Evolutionary conservation across 2,888 invertebrate genomes (phyloP).

Genomic region (Cheiracanthium punctorium): DNA sequence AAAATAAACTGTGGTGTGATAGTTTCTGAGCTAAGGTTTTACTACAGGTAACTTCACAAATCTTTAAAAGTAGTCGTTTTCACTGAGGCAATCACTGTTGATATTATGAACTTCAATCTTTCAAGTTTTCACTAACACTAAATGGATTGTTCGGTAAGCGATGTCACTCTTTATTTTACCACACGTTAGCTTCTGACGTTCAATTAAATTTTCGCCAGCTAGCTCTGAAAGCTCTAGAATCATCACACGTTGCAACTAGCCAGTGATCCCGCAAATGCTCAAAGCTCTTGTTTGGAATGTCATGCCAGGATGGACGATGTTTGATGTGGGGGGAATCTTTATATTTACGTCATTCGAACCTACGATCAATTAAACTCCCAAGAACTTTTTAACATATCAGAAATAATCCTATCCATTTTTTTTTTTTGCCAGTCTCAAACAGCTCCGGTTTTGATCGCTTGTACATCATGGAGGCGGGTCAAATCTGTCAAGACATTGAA

Average conservation of each 20-base stretch:
- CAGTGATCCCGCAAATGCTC: too few relatives aligned
- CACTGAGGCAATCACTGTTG: too few relatives aligned
- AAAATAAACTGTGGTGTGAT: too few relatives aligned
- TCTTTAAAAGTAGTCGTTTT: too few relatives aligned
- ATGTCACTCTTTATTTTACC: background rate
- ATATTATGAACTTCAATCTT: background rate
- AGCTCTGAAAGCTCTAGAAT: too few relatives aligned
- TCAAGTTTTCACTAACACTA: background rate
- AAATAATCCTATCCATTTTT: constrained; percentile 14
- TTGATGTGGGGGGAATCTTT: background rate
- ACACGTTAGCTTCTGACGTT: background rate
- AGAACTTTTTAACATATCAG: background rate
- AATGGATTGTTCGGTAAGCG: background rate
- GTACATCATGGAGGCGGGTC: constrained; percentile 15
- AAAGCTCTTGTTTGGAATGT: too few relatives aligned
- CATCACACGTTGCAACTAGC: background rate
- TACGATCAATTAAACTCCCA: constrained; percentile 3
- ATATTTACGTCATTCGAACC: background rate
- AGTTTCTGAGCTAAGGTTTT: too few relatives aligned
- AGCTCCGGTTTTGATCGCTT: background rate
- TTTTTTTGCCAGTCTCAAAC: background rate
- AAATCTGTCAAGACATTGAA: constrained; percentile 15
- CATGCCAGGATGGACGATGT: too few relatives aligned
- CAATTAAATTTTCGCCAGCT: background rate
- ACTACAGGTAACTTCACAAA: too few relatives aligned